phyloP scores from a whole-genome alignment of 2,888 invertebrate species.

The Gonocerus acuteangulatus region DNA sequence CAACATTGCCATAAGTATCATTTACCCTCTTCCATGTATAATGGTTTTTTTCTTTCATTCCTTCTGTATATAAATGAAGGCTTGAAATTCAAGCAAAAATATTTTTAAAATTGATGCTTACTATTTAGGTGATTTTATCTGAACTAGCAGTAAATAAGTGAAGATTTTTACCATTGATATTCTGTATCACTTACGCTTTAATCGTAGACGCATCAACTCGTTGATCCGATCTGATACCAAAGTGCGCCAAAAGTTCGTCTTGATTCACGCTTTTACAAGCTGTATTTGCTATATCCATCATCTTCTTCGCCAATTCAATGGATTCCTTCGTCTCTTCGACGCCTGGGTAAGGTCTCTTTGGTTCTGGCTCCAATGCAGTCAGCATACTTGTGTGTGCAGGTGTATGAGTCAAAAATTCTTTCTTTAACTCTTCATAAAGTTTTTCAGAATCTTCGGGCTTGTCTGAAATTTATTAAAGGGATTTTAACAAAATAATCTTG shows the following conservation, averaged over 20 bases:
- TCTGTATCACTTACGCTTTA: slow-evolving; percentile 64
- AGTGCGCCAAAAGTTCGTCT: slow-evolving; percentile 68
- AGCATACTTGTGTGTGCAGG: slow-evolving; percentile 73
- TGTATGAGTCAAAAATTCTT: slow-evolving; percentile 64
- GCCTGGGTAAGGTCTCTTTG: slow-evolving; percentile 36
- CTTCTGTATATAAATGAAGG: too few species aligned
- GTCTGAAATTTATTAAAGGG: slow-evolving; percentile 41
- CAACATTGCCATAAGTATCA: too few species aligned
- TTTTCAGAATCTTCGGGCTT: slow-evolving; percentile 59
- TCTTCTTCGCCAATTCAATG: slow-evolving; percentile 3
- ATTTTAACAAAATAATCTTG: neutral
- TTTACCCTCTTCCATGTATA: too few species aligned
- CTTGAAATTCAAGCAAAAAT: too few species aligned
- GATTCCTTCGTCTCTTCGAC: slow-evolving; percentile 24
- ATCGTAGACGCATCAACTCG: slow-evolving; percentile 73
- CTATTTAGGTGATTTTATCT: too few species aligned
- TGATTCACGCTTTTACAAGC: slow-evolving; percentile 66
- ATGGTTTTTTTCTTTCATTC: too few species aligned
- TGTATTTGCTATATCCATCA: slow-evolving; percentile 52
- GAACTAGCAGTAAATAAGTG: too few species aligned
- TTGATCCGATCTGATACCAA: slow-evolving; percentile 79
- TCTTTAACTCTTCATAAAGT: slow-evolving; percentile 65
- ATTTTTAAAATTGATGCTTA: too few species aligned
- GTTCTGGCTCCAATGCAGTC: slow-evolving; percentile 60
- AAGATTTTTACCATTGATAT: too few species aligned